These are phyloP conservation scores for Hypsibius dujardini DNA, from an alignment of 1,140 invertebrate species.

Conservation along the genomic window DNA sequence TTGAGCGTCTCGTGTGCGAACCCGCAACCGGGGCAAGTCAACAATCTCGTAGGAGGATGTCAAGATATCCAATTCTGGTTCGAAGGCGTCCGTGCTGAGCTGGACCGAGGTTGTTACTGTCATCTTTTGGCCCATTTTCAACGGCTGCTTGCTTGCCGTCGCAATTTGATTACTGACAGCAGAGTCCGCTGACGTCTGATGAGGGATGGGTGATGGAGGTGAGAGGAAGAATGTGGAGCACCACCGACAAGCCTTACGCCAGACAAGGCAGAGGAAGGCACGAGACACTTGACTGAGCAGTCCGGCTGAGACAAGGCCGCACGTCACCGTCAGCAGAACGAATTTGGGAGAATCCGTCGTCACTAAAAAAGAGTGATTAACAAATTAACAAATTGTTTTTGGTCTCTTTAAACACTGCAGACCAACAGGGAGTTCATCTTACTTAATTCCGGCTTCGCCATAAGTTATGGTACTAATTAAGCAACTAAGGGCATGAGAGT, in stretches of 20 bases:
- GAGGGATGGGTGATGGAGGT: neutral
- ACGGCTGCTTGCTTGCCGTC: neutral
- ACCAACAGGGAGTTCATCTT: too few species aligned
- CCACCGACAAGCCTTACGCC: neutral
- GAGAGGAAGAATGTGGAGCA: neutral
- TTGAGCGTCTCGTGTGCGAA: neutral
- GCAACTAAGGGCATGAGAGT: too few species aligned
- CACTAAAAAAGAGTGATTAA: neutral
- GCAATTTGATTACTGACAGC: neutral
- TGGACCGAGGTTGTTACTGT: conserved; percentile 5
- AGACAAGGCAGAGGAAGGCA: neutral
- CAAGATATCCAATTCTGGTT: neutral
- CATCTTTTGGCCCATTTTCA: conserved; percentile 9
- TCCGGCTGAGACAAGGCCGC: neutral
- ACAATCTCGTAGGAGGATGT: neutral
- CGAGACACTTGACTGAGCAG: neutral
- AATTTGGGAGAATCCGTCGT: conserved; percentile 6
- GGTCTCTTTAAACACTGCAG: too few species aligned
- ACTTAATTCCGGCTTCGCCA: too few species aligned
- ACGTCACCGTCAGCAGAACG: neutral
- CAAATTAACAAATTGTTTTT: too few species aligned
- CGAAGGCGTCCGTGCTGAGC: neutral
- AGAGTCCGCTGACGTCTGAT: neutral
- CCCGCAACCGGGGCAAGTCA: neutral
- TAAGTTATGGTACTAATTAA: too few species aligned